Conservation (phyloP, 2,888 invertebrate species). For the Frankliniella fusca region DNA sequence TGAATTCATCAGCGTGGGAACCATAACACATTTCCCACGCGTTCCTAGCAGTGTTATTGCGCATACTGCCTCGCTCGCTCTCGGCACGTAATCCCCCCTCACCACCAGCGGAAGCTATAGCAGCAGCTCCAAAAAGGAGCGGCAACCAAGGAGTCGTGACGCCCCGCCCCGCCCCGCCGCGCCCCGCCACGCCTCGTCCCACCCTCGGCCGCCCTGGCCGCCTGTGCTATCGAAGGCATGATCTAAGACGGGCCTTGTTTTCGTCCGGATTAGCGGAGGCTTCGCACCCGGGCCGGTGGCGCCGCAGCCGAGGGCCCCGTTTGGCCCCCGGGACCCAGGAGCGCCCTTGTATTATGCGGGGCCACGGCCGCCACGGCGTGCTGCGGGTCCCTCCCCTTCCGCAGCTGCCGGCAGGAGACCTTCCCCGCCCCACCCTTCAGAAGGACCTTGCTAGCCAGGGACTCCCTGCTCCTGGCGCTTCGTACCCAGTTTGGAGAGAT, state of each 20-base stretch:
- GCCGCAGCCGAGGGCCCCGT: neutral
- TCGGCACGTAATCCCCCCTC: too few relatives aligned
- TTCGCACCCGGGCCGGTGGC: neutral
- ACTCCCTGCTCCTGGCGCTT: neutral
- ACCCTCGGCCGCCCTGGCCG: neutral
- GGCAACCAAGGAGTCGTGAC: too few relatives aligned
- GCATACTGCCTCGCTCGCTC: too few relatives aligned
- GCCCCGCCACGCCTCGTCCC: neutral
- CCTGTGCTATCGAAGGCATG: neutral
- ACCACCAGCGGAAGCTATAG: too few relatives aligned
- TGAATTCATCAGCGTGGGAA: too few relatives aligned
- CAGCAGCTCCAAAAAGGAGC: too few relatives aligned
- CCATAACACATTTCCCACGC: too few relatives aligned
- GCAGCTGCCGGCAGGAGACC: neutral
- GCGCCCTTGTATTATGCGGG: neutral
- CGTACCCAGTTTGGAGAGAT: too few relatives aligned
- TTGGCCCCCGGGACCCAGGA: neutral
- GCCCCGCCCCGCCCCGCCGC: too few relatives aligned
- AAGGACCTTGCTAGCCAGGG: neutral
- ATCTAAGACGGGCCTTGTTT: conserved; percentile 1
- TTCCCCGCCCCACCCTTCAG: neutral
- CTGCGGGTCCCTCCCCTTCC: too few relatives aligned
- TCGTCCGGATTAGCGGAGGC: neutral
- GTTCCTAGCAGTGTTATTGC: too few relatives aligned
- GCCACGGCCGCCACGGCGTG: too few relatives aligned